Evolutionary conservation across 2,888 invertebrate genomes (phyloP), one percentile per base, ranked within the genome.

Genomic region (Philonicus albiceps): DNA sequence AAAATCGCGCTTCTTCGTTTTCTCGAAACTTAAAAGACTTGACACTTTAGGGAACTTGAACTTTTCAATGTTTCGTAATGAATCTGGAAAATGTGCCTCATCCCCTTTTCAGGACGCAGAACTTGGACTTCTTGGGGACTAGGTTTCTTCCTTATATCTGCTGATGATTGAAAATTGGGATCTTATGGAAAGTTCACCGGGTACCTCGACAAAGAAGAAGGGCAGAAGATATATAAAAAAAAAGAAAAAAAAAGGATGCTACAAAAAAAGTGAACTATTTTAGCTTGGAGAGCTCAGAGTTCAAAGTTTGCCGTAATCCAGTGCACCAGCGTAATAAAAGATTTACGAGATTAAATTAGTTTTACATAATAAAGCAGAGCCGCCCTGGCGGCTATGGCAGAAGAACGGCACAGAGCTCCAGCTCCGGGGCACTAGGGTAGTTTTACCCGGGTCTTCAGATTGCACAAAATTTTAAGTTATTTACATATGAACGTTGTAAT

Each of bases 261-360:
- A 31, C 2, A 34, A 37, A 81, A 81, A 81, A 55, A 19, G 22
- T 11, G 64, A 64, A 64, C 22, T 64, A 64, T 64, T 64, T 55
- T 81, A 55, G 55, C 55, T n/a, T 81, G 81, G 13, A 55, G 55
- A 37, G 55, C 55, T 13, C 55, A 19, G 81, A 34, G 22, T 81
- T 64, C 81, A 64, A 55, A 81, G 55, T 81, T 81, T 64, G 13
- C 64, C 81, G 81, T 81, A 81, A 81, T 81, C 81, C 81, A 81
- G 53, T 81, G 81, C 81, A 81, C 81, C 81, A 55, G 81, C 37
- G 55, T 81, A 81, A 81, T 81, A 81, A 81, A 81, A 81, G 81
- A 81, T 81, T 81, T 81, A 55, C 55, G 81, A 81, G 81, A 81
- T 81, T 81, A 81, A 81, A 81, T 81, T 81, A 81, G 81, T 81